phyloP scores from a whole-genome alignment of 30 jellyfish, hydroid and myxozoan genomes.

The Clytia hemisphaerica region DNA sequence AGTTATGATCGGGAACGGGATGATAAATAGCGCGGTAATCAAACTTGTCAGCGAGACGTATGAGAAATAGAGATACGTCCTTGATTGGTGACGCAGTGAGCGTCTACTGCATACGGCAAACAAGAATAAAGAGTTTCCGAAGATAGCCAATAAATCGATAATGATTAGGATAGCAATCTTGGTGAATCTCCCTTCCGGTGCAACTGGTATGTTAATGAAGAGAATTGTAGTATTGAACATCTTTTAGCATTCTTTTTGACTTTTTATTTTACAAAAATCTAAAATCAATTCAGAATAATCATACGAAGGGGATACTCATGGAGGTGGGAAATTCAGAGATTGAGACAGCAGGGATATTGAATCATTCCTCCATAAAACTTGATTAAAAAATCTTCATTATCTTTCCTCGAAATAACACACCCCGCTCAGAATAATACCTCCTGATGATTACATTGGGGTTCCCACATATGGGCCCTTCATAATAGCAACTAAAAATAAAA shows the following conservation, averaged over 20 bases:
- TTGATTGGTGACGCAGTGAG: neutral
- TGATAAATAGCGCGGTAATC: conserved; percentile 44
- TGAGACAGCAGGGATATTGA: too few relatives aligned
- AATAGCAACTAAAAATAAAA: too few relatives aligned
- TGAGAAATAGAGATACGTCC: conserved; percentile 42
- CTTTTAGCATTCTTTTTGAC: neutral
- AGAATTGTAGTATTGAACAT: conserved; percentile 6
- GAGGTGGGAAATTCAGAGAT: too few relatives aligned
- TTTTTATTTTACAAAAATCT: too few relatives aligned
- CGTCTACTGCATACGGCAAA: neutral
- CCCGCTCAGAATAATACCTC: too few relatives aligned
- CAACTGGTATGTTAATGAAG: neutral
- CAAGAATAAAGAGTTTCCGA: neutral
- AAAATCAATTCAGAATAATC: too few relatives aligned
- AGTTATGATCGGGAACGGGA: conserved; percentile 63
- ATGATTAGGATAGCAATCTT: neutral
- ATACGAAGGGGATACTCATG: too few relatives aligned
- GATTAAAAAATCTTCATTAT: too few relatives aligned
- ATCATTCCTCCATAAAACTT: too few relatives aligned
- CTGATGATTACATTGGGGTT: too few relatives aligned
- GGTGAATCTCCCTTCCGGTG: neutral
- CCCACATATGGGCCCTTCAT: too few relatives aligned
- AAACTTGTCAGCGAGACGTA: conserved; percentile 48
- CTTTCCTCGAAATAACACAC: too few relatives aligned
- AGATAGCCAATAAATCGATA: neutral